Conservation (phyloP, 2,113 vertebrate species). For the Gobiocypris rarus region DNA sequence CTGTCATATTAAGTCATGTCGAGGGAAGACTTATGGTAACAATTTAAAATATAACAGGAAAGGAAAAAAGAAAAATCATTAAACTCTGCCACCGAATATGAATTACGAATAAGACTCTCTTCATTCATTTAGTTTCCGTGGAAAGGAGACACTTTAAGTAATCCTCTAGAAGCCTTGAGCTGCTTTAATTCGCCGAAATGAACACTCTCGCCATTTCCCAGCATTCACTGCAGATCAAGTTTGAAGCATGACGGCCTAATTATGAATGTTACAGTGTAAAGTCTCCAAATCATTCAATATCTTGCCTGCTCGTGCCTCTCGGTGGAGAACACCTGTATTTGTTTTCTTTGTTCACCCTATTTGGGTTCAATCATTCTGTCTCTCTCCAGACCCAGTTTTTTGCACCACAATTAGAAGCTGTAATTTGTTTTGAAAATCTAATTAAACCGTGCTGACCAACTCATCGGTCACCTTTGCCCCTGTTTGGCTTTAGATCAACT, state of each 20-base stretch:
- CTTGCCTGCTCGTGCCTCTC: slow-evolving; percentile 36
- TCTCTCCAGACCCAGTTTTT: slow-evolving; percentile 65
- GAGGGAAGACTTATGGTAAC: slow-evolving; percentile 73
- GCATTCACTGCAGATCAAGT: slow-evolving; percentile 31
- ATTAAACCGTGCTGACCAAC: slow-evolving; percentile 70
- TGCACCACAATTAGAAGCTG: slow-evolving; percentile 71
- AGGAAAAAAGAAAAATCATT: slow-evolving; percentile 73
- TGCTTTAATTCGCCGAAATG: slow-evolving; percentile 56
- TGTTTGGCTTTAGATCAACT: slow-evolving; percentile 34
- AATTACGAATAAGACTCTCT: slow-evolving; percentile 71
- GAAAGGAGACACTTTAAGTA: slow-evolving; percentile 65
- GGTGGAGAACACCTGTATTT: slow-evolving; percentile 63
- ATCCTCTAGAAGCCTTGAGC: slow-evolving; percentile 51
- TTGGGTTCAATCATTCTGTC: slow-evolving; percentile 65
- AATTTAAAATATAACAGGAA: slow-evolving; percentile 74
- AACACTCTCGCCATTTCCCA: slow-evolving; percentile 53
- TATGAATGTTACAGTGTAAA: slow-evolving; percentile 30
- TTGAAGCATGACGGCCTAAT: slow-evolving; percentile 33
- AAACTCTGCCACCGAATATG: slow-evolving; percentile 67
- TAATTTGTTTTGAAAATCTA: slow-evolving; percentile 76
- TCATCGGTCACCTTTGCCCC: slow-evolving; percentile 45
- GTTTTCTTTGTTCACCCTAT: slow-evolving; percentile 10
- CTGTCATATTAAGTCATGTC: slow-evolving; percentile 73
- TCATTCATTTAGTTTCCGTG: slow-evolving; percentile 71
- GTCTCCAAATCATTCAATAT: neutral